Conservation (phyloP, 2,797 vertebrate species). For the Gila robusta region DNA sequence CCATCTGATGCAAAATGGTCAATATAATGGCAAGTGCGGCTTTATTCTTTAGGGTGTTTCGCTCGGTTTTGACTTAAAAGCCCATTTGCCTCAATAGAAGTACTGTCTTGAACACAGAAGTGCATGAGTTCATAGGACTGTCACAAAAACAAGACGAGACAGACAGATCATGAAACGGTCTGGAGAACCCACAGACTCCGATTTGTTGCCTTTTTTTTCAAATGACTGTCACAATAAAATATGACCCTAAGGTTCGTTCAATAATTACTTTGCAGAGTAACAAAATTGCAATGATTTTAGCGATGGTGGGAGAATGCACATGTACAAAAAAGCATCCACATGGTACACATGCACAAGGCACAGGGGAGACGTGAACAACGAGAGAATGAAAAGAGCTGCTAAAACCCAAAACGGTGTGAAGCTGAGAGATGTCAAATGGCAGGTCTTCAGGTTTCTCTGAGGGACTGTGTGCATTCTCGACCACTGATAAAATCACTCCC, state of each 20-base stretch:
- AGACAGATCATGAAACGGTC: conserved; percentile 27
- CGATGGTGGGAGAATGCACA: conserved; percentile 53
- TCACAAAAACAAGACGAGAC: conserved; percentile 55
- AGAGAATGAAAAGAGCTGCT: neutral
- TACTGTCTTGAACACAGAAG: conserved; percentile 48
- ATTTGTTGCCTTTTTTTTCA: conserved; percentile 2
- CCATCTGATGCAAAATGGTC: conserved; percentile 46
- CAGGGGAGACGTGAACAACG: conserved; percentile 9
- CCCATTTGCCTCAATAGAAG: conserved; percentile 41
- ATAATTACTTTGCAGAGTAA: conserved; percentile 14
- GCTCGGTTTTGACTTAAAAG: conserved; percentile 22
- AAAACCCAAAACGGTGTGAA: conserved; percentile 1
- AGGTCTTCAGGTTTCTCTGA: conserved; percentile 21
- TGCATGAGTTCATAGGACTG: conserved; percentile 49
- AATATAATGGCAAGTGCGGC: conserved; percentile 20
- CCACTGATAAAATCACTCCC: conserved; percentile 59
- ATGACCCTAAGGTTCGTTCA: conserved; percentile 32
- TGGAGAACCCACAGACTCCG: conserved; percentile 19
- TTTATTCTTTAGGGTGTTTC: conserved; percentile 18
- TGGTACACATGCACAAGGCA: conserved; percentile 52
- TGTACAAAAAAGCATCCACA: conserved; percentile 37
- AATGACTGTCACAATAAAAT: conserved; percentile 42
- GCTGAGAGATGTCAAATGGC: conserved; percentile 28
- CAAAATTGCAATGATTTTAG: conserved; percentile 48
- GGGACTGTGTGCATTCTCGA: conserved; percentile 56